Evolutionary conservation across 1,140 invertebrate genomes (phyloP).

Genomic region (Cepaea nemoralis): DNA sequence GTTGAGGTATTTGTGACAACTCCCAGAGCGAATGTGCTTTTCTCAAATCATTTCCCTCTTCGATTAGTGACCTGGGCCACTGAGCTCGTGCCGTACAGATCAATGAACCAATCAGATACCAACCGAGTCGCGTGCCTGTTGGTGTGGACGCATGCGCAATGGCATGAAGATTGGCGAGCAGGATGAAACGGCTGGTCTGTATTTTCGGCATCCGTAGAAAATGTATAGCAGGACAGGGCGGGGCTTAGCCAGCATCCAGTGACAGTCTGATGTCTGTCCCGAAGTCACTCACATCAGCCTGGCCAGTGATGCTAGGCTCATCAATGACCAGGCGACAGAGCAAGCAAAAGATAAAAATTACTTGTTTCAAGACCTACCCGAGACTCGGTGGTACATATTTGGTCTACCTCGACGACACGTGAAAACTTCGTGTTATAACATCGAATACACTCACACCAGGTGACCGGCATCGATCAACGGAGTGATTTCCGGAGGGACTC

Average conservation of each 20-base stretch:
- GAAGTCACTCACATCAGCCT: no score
- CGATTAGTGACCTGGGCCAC: neutral
- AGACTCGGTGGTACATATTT: no score
- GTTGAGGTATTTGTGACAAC: neutral
- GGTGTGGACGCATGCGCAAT: neutral
- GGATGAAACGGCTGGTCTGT: neutral
- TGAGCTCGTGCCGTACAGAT: neutral
- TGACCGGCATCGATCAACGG: neutral
- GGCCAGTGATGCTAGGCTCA: no score
- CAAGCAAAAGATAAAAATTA: no score
- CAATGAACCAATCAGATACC: conserved; percentile 19
- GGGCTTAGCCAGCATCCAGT: neutral
- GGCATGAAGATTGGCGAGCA: neutral
- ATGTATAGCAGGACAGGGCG: neutral
- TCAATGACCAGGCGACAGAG: no score
- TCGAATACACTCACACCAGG: neutral
- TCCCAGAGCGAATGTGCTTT: neutral
- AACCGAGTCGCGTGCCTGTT: conserved; percentile 3
- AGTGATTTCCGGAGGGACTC: neutral
- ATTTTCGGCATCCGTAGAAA: neutral
- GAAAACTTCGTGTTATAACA: no score
- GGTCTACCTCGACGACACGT: no score
- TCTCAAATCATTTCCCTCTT: neutral
- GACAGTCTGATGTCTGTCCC: no score
- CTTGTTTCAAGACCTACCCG: no score